Conservation (phyloP, 2,888 invertebrate genomes). For the Eurytoma adleriae region DNA sequence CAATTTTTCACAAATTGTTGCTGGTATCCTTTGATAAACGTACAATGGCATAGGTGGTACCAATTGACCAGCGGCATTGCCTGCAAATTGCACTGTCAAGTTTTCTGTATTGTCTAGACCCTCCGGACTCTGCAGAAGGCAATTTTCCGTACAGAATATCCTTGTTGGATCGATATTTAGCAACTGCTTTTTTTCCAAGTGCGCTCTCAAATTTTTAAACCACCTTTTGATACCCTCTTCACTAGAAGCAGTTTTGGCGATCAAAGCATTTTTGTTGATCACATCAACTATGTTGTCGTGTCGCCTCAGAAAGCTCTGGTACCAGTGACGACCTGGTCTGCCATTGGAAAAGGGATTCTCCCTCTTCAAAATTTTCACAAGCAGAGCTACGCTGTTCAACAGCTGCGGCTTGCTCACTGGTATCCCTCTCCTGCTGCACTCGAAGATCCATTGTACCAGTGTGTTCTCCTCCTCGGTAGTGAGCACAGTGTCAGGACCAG, state of each 20-base stretch:
- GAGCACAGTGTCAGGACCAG: constrained; percentile 52
- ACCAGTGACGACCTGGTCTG: constrained; percentile 36
- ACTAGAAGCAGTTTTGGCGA: neutral
- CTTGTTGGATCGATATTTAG: constrained; percentile 20
- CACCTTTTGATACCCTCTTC: constrained; percentile 7
- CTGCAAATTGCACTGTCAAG: constrained; percentile 22
- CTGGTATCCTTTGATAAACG: constrained; percentile 50
- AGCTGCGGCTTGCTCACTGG: constrained; percentile 58
- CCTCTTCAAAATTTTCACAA: constrained; percentile 54
- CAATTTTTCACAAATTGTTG: constrained; percentile 19
- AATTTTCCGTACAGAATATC: constrained; percentile 19
- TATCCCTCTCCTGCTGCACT: constrained; percentile 58
- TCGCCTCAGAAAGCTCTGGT: constrained; percentile 16
- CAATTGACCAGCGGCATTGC: constrained; percentile 56
- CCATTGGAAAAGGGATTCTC: constrained; percentile 50
- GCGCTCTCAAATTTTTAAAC: neutral
- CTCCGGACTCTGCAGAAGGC: neutral
- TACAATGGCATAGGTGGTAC: constrained; percentile 56
- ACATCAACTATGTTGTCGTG: neutral
- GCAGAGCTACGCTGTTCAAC: constrained; percentile 57
- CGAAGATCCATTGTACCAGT: constrained; percentile 57
- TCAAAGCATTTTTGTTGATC: neutral
- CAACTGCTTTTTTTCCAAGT: constrained; percentile 22
- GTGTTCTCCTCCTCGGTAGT: constrained; percentile 47
- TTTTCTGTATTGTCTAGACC: neutral